Conservation (phyloP, 2,888 invertebrate species). For the Camponotus fellah region DNA sequence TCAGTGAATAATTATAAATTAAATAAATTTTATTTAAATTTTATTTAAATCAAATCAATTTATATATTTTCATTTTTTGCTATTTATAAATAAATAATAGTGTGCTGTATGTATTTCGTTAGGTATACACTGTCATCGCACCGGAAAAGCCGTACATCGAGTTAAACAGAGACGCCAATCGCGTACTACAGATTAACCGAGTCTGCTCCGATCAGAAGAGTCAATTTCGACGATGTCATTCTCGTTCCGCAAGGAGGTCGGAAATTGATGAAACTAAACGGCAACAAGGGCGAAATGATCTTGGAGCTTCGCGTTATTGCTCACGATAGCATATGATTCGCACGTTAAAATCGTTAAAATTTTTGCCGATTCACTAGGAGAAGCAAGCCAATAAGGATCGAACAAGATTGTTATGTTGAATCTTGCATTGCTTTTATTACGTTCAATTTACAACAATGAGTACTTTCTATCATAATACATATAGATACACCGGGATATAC, state of each 20-base stretch:
- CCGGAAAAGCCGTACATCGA: conserved; percentile 73
- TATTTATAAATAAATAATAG: neutral
- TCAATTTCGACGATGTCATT: conserved; percentile 72
- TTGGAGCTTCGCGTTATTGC: conserved; percentile 82
- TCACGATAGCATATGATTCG: conserved; percentile 69
- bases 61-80: too few species aligned
- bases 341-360: conserved; percentile 9
- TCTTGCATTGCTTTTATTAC: conserved; percentile 71
- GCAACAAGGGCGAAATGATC: conserved; percentile 79
- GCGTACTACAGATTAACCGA: conserved; percentile 76
- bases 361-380: too few species aligned
- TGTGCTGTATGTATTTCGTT: conserved; percentile 23
- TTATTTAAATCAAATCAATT: neutral
- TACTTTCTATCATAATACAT: conserved; percentile 73
- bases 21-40: neutral
- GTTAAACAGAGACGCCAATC: conserved; percentile 71
- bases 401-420: conserved; percentile 36
- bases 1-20: conserved; percentile 13
- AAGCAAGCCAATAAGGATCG: neutral
- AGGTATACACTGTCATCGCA: conserved; percentile 66
- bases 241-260: conserved; percentile 72
- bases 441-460: conserved; percentile 72
- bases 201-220: conserved; percentile 70
- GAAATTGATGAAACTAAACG: conserved; percentile 76
- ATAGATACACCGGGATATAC: conserved; percentile 73